Conservation (phyloP, 2,797 vertebrate genomes). For the Oreochromis grahami region DNA sequence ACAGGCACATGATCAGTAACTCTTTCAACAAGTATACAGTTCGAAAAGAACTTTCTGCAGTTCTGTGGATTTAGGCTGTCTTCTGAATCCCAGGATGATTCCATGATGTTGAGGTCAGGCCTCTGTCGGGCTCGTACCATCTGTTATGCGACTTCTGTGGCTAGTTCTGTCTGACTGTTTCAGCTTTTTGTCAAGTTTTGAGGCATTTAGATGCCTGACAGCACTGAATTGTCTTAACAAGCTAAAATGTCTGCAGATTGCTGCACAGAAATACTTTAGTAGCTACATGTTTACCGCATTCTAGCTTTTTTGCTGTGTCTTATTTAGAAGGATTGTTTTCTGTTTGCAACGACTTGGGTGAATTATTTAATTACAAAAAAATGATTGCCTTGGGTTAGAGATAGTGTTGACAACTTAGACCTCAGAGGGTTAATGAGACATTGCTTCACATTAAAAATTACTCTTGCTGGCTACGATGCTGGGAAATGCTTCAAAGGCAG, state of each 20-base stretch:
- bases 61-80: neutral
- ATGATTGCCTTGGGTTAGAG: neutral
- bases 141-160: neutral
- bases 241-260: neutral
- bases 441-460: neutral
- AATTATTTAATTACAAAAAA: neutral
- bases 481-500: neutral
- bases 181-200: neutral
- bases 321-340: neutral
- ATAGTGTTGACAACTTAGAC: neutral
- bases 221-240: neutral
- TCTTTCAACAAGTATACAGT: neutral
- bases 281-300: neutral
- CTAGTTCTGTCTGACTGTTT: neutral
- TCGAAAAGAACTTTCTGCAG: neutral
- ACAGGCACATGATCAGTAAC: neutral
- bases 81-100: neutral
- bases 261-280: neutral
- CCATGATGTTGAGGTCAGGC: neutral
- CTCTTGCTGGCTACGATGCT: neutral
- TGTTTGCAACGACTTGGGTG: neutral
- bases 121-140: neutral
- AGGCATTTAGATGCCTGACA: neutral
- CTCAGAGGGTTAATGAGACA: neutral
- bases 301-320: neutral